These are phyloP conservation scores for Clupea harengus DNA, from an alignment of 2,113 vertebrate species.

Conservation along the genomic window DNA sequence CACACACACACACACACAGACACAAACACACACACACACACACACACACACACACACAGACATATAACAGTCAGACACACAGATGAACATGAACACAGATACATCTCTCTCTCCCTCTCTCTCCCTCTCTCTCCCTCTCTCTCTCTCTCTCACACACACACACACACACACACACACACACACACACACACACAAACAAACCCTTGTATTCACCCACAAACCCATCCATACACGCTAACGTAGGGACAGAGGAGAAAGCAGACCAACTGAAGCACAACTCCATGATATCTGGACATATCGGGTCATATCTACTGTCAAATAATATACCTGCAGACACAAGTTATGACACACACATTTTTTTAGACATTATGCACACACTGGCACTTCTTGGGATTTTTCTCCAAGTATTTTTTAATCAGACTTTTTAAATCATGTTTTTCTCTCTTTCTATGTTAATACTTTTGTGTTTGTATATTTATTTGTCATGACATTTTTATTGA, in stretches of 20 bases:
- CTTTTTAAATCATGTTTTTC: conserved; percentile 69
- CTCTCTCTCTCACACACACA: not conserved
- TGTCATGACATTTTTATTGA: conserved; percentile 58
- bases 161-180: conserved; percentile 28
- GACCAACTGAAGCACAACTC: conserved; percentile 11
- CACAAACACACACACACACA: conserved; percentile 40
- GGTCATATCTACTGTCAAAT: not conserved
- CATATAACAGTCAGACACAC: conserved; percentile 33
- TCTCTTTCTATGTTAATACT: conserved; percentile 57
- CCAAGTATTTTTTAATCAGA: conserved; percentile 56
- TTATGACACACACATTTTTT: conserved; percentile 39
- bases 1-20: conserved; percentile 23
- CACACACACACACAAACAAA: not conserved
- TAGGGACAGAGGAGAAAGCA: conserved; percentile 62
- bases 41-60: conserved; percentile 44
- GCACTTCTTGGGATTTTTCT: conserved; percentile 62
- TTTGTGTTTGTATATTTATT: conserved; percentile 73
- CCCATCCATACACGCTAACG: conserved; percentile 46
- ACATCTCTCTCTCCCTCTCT: not conserved
- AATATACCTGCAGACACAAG: conserved; percentile 31
- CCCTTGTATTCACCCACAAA: not conserved
- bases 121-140: no score
- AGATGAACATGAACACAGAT: not conserved
- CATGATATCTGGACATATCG: conserved; percentile 36
- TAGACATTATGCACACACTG: conserved; percentile 44